Evolutionary conservation across 2,113 vertebrate species (phyloP).

Genomic region (Accipiter virgatus): DNA sequence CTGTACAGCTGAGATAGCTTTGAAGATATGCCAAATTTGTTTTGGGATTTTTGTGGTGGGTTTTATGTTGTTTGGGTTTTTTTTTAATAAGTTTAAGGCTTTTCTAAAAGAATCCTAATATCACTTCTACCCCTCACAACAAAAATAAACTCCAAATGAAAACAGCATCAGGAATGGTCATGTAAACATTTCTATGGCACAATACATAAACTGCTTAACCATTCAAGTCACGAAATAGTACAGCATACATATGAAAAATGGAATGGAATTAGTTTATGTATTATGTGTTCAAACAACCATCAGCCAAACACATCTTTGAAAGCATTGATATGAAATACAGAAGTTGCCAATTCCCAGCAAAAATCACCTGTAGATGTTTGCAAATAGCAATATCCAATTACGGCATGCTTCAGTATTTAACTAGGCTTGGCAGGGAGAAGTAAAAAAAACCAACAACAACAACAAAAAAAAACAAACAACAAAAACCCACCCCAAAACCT

Average conservation of each 20-base stretch:
- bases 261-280: neutral
- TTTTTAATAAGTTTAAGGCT: neutral
- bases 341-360: neutral
- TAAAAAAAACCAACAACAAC: neutral
- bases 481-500: neutral
- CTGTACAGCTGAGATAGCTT: constrained; percentile 5
- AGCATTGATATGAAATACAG: neutral
- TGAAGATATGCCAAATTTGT: constrained; percentile 22
- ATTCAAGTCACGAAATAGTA: neutral
- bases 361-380: neutral
- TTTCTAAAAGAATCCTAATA: neutral
- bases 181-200: neutral
- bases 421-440: constrained; percentile 29
- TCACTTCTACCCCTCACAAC: neutral
- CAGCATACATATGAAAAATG: neutral
- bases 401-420: neutral
- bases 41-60: neutral
- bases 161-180: neutral
- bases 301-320: neutral
- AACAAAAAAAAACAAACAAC: no score
- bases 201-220: neutral
- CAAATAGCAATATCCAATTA: neutral
- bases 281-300: neutral
- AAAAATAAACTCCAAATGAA: neutral
- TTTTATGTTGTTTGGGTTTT: neutral